Evolutionary conservation across 2,888 invertebrate species (phyloP).

Genomic region (Enoplolaimus lenunculus): DNA sequence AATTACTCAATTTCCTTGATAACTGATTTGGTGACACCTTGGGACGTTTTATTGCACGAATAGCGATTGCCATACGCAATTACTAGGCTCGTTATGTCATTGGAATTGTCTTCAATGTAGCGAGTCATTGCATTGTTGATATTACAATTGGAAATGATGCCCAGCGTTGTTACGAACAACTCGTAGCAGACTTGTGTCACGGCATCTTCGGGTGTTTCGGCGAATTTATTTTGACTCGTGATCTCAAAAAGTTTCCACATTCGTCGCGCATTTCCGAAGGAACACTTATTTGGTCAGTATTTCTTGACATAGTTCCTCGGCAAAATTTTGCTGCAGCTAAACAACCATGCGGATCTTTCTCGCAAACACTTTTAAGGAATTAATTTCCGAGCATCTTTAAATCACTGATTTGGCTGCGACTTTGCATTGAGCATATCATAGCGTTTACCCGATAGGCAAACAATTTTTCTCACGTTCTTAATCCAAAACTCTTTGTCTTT

Average conservation of each 20-base stretch:
- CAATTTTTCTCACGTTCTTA: too few species aligned
- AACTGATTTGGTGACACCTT: neutral
- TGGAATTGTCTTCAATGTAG: neutral
- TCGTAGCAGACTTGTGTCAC: neutral
- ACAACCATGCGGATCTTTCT: too few species aligned
- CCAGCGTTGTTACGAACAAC: neutral
- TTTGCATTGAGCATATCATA: too few species aligned
- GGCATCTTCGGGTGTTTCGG: neutral
- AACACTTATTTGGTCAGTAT: neutral
- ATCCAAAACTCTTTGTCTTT: too few species aligned
- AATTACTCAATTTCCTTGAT: neutral
- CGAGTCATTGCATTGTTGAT: neutral
- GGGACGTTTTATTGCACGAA: neutral
- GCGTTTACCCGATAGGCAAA: too few species aligned
- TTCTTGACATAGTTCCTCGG: neutral
- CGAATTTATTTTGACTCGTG: neutral
- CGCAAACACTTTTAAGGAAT: too few species aligned
- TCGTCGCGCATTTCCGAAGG: neutral
- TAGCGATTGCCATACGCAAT: neutral
- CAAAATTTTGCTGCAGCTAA: neutral
- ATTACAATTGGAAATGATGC: neutral
- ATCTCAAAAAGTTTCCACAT: neutral
- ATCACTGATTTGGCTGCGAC: too few species aligned
- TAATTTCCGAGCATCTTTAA: too few species aligned
- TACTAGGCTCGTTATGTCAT: neutral